phyloP scores from a whole-genome alignment of 2,888 invertebrate species.

The Pterobdella sp. region DNA sequence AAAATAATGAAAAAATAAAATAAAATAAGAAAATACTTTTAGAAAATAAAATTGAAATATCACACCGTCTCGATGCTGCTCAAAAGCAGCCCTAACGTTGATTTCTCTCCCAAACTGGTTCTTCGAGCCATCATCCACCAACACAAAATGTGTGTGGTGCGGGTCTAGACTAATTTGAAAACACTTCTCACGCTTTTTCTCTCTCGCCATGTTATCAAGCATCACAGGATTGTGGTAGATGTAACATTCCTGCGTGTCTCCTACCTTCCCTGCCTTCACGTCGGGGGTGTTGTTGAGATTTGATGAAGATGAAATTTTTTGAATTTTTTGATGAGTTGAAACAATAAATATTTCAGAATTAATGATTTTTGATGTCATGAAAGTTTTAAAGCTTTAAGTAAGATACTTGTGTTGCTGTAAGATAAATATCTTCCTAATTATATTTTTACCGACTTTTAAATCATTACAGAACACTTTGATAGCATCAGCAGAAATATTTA shows the following conservation, averaged over 20 bases:
- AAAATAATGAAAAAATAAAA: neutral
- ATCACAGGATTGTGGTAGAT: neutral
- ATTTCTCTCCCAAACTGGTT: constrained; percentile 46
- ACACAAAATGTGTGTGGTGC: constrained; percentile 51
- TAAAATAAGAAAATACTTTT: no score
- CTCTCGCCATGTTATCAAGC: neutral
- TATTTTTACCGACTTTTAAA: no score
- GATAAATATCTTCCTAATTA: no score
- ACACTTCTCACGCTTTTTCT: neutral
- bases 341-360: neutral
- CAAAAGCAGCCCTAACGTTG: constrained; percentile 44
- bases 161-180: constrained; percentile 44
- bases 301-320: neutral
- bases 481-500: no score
- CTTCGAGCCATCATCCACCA: constrained; percentile 49
- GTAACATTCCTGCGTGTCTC: neutral
- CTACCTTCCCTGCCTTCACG: neutral
- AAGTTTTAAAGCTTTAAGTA: no score
- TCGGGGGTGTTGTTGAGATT: neutral
- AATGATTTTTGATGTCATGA: neutral
- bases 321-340: neutral
- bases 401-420: no score
- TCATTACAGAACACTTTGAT: no score
- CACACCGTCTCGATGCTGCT: constrained; percentile 38
- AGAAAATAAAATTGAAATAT: neutral